Evolutionary conservation across 2,888 invertebrate genomes (phyloP).

Genomic region (Glyphotaelius pellucidus): DNA sequence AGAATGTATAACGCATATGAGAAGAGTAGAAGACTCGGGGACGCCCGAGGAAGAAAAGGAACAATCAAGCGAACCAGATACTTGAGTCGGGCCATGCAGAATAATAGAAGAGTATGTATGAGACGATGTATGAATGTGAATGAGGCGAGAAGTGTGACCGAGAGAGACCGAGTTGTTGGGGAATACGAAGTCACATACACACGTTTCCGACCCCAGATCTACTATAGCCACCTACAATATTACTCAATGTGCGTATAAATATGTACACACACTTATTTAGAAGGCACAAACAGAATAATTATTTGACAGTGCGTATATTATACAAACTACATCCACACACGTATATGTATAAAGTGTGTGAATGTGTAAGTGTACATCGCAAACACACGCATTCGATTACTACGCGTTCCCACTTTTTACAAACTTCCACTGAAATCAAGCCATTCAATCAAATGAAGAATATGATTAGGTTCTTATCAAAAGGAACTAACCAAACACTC

Average conservation of each 20-base stretch:
- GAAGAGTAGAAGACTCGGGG: too few relatives aligned
- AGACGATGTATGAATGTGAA: too few relatives aligned
- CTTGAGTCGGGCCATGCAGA: too few relatives aligned
- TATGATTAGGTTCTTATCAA: not conserved
- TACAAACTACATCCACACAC: constrained; percentile 6
- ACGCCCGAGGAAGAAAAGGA: too few relatives aligned
- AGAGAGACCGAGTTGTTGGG: too few relatives aligned
- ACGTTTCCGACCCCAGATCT: not conserved
- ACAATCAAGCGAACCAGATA: too few relatives aligned
- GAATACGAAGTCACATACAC: not conserved
- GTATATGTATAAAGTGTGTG: not conserved
- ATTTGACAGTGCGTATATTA: not conserved
- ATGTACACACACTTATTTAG: not conserved
- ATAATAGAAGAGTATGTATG: too few relatives aligned
- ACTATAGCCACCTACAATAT: not conserved
- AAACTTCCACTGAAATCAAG: constrained; percentile 19
- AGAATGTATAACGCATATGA: too few relatives aligned
- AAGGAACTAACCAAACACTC: not conserved
- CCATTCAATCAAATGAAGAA: not conserved
- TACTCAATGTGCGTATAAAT: not conserved
- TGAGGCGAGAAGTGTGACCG: too few relatives aligned
- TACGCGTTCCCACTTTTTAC: constrained; percentile 28
- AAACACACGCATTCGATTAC: constrained; percentile 2
- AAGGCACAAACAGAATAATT: not conserved
- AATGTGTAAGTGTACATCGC: not conserved